These are phyloP conservation scores for Prunella fulvescens DNA, from an alignment of 2,113 vertebrate genomes.

Conservation along the genomic window DNA sequence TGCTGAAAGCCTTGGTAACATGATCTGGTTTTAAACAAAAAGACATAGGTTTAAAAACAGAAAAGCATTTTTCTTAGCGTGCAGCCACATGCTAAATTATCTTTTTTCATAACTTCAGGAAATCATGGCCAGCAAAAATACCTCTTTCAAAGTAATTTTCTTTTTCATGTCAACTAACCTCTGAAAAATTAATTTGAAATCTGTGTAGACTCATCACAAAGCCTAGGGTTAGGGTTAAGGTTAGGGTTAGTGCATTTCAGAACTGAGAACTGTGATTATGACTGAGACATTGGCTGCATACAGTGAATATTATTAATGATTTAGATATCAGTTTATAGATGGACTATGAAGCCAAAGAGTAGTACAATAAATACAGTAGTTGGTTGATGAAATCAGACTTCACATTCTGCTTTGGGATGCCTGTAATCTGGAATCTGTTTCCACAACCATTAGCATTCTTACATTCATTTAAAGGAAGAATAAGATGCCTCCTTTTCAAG, in stretches of 20 bases:
- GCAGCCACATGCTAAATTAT: neutral
- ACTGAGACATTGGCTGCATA: neutral
- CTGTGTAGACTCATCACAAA: neutral
- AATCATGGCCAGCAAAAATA: neutral
- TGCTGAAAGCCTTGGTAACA: slow-evolving; percentile 75
- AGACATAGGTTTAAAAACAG: neutral
- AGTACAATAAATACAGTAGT: neutral
- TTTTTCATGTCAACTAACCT: neutral
- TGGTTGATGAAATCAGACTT: neutral
- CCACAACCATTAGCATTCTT: neutral
- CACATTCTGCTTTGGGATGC: neutral
- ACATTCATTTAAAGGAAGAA: neutral
- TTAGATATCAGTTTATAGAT: neutral
- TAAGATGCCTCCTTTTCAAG: neutral
- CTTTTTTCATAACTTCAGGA: neutral
- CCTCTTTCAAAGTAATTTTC: neutral
- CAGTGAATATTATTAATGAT: neutral
- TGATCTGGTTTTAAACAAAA: slow-evolving; percentile 74
- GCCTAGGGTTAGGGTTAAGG: neutral
- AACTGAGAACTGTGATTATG: neutral
- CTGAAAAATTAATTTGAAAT: neutral
- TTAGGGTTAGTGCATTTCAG: neutral
- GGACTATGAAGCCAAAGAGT: neutral
- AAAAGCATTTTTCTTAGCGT: neutral
- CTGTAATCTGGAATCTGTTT: neutral